phyloP scores from a whole-genome alignment of 2,113 vertebrate genomes.

The Origma solitaria region DNA sequence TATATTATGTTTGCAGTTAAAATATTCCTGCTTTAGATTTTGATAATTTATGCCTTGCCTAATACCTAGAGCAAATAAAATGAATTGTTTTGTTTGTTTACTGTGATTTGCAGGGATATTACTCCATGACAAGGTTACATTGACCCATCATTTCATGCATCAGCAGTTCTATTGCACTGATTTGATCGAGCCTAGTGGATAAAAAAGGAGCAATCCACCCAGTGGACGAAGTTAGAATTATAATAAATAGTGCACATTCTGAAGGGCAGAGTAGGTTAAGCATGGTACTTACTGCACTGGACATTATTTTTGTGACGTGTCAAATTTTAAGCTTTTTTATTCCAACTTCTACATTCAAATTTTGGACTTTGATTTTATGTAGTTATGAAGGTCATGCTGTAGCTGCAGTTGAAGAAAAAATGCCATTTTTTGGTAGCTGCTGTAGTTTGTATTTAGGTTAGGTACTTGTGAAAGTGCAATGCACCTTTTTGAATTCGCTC shows the following conservation, averaged over 20 bases:
- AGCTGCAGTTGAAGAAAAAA: not conserved
- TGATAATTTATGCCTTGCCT: not conserved
- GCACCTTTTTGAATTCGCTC: not conserved
- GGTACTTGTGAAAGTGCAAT: not conserved
- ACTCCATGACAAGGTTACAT: slow-evolving; percentile 18
- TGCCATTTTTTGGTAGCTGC: not conserved
- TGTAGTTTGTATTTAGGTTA: not conserved
- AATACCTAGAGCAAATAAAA: not conserved
- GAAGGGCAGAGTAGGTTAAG: slow-evolving; percentile 10
- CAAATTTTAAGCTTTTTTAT: not conserved
- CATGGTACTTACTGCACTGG: not conserved
- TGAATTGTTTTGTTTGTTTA: slow-evolving; percentile 31
- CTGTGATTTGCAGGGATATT: slow-evolving; percentile 15
- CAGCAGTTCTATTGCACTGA: slow-evolving; percentile 43
- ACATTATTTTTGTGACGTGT: not conserved
- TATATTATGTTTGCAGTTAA: not conserved
- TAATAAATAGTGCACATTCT: slow-evolving; percentile 30
- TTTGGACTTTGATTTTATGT: not conserved
- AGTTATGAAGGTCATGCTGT: not conserved
- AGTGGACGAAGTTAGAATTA: slow-evolving; percentile 29
- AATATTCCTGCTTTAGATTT: not conserved
- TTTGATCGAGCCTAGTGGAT: not conserved
- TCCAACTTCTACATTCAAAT: not conserved
- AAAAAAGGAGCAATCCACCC: slow-evolving; percentile 24
- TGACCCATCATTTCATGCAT: slow-evolving; percentile 51